A percentile compares a stretch with the other conserved stretches of the same genome.
Conservation (phyloP, 1,140 invertebrate genomes). For the Whitmania pigra region DNA sequence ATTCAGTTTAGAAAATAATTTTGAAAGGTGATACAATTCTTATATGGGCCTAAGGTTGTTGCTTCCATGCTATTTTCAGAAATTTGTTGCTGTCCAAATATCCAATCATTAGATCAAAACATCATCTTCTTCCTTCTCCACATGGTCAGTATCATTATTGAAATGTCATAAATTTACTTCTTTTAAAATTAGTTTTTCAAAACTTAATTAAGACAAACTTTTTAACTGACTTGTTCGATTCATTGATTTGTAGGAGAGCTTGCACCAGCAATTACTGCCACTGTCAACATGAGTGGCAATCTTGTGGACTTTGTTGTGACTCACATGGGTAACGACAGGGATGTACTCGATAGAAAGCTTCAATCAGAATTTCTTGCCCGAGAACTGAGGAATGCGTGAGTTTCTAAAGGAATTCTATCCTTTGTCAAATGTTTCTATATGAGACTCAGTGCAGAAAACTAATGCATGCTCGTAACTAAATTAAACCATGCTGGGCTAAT, state of each 20-base stretch:
- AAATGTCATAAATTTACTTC: neutral
- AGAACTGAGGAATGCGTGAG: conserved; percentile 28
- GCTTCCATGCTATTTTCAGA: conserved; percentile 27
- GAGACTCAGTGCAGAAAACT: neutral
- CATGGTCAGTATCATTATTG: conserved; percentile 30
- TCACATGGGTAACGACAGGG: conserved; percentile 44
- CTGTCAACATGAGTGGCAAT: conserved; percentile 37
- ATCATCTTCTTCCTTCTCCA: conserved; percentile 42
- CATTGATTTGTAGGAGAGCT: conserved; percentile 33
- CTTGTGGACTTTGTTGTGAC: conserved; percentile 41
- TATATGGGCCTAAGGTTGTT: neutral
- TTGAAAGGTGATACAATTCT: too few species aligned
- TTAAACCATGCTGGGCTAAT: too few species aligned
- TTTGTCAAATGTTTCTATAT: too few species aligned
- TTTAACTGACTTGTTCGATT: too few species aligned
- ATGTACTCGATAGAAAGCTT: conserved; percentile 37
- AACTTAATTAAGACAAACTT: too few species aligned
- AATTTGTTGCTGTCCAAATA: conserved; percentile 42
- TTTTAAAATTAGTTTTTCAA: conserved; percentile 15
- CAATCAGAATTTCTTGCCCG: conserved; percentile 36
- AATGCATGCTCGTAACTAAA: too few species aligned
- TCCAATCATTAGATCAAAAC: conserved; percentile 40
- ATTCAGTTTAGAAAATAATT: too few species aligned
- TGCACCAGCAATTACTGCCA: conserved; percentile 41
- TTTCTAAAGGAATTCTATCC: too few species aligned